phyloP scores from a whole-genome alignment of 2,113 vertebrate species.

The Paradisaea rubra region DNA sequence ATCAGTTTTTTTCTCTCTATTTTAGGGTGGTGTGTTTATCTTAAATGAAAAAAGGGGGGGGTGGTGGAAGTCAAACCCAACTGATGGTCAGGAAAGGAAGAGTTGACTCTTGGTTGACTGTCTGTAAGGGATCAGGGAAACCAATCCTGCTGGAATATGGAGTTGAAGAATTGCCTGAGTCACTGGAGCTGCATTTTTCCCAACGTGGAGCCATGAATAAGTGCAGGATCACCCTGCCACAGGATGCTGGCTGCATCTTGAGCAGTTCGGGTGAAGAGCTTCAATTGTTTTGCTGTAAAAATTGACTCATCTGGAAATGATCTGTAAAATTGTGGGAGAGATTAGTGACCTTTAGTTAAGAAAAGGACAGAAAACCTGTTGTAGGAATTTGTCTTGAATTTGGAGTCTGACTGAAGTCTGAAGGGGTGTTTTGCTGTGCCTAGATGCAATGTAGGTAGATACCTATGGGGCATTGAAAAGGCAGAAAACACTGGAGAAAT shows the following conservation, averaged over 20 bases:
- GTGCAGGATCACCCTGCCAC: not conserved
- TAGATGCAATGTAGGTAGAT: too few species aligned
- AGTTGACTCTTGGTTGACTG: not conserved
- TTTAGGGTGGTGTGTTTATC: not conserved
- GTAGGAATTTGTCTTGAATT: not conserved
- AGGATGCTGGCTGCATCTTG: not conserved
- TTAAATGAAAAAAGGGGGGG: rapidly evolving
- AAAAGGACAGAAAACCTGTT: not conserved
- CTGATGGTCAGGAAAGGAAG: not conserved
- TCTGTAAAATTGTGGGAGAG: not conserved
- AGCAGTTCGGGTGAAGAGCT: not conserved
- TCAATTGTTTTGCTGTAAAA: not conserved
- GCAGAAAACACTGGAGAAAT: not conserved
- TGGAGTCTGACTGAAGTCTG: not conserved
- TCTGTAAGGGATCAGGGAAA: not conserved
- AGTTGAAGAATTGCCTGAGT: not conserved
- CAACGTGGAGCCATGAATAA: rapidly evolving
- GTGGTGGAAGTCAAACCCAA: not conserved
- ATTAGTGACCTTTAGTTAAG: not conserved
- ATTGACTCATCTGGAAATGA: not conserved
- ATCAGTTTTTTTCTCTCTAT: not conserved
- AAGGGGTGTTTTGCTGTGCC: not conserved
- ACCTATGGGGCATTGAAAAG: not conserved
- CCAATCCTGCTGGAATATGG: not conserved
- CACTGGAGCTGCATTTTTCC: not conserved